Evolutionary conservation across 2,888 invertebrate genomes (phyloP), one percentile per base, ranked within the genome.

Genomic region (Plebejus anna): DNA sequence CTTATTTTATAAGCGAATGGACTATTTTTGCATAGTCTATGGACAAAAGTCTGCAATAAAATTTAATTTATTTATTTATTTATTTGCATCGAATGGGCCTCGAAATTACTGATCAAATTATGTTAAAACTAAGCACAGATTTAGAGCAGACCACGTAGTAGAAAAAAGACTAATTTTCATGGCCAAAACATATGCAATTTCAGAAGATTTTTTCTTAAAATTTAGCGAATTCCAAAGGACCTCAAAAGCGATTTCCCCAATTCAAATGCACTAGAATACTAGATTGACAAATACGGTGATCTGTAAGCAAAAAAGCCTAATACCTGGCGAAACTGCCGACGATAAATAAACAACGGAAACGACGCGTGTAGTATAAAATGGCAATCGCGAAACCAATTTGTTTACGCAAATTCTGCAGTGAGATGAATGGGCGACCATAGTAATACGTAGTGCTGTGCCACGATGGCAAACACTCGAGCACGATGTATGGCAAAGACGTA

Each of bases 341-440:
- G 89, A 93, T 94, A 94, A 94, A 94, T 93, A 93, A 94, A 94
- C 93, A 93, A 94, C 93, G 92, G 90, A 90, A 90, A 90, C 89
- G 89, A 89, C 91, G 91, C 89, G 87, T 86, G 88, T 89, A 91
- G 92, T 92, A 92, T 93, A 93, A 94, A 93, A 94, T 94, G 93
- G 94, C 93, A 94, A 94, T 94, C 92, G 92, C 91, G 91, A 92
- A 94, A 94, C 94, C 94, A 94, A 94, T 94, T 94, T 94, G 94
- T 94, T 94, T 94, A 94, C 94, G 94, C 94, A 94, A 94, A 94
- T 94, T 94, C 92, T 93, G 92, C 91, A 92, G 89, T 91, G 89
- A 88, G 93, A 94, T 93, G 94, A 92, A 94, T 94, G 93, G 93
- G 87, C 91, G 86, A 91, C 91, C 92, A 91, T 92, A 89, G 88